Conservation (phyloP, 2,888 invertebrate genomes). For the Myopa tessellatipennis region DNA sequence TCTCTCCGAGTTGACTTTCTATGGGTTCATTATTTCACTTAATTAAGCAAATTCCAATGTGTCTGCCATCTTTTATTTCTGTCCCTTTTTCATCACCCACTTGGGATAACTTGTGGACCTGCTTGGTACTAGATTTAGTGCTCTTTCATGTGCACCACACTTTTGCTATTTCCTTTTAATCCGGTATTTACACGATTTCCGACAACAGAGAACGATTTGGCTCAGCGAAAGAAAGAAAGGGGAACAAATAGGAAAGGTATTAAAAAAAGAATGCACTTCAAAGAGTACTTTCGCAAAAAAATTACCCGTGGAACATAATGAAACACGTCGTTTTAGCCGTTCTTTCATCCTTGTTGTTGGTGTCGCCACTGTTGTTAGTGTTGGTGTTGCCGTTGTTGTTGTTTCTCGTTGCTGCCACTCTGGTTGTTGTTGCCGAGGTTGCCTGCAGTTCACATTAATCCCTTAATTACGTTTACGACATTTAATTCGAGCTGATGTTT, state of each 20-base stretch:
- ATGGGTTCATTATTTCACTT: slow-evolving; percentile 18
- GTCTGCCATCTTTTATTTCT: background rate
- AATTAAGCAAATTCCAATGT: slow-evolving; percentile 1
- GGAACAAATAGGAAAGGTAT: too few species aligned
- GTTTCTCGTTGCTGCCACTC: background rate
- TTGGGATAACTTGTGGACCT: background rate
- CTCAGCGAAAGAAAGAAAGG: background rate
- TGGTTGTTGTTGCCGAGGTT: slow-evolving; percentile 20
- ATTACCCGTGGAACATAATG: slow-evolving; percentile 9
- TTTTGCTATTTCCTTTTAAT: slow-evolving; percentile 8
- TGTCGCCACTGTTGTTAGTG: background rate
- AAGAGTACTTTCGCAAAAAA: slow-evolving; percentile 1
- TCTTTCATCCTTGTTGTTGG: background rate
- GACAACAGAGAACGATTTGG: background rate
- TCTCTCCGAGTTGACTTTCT: background rate
- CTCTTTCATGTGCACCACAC: slow-evolving; percentile 8
- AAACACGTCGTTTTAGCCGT: slow-evolving; percentile 10
- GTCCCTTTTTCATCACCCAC: background rate
- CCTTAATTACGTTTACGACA: slow-evolving; percentile 57
- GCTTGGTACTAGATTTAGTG: background rate
- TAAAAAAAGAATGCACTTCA: background rate
- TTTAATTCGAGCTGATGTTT: slow-evolving; percentile 52
- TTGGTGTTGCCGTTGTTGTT: background rate
- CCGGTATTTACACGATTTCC: slow-evolving; percentile 13
- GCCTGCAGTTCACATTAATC: slow-evolving; percentile 54